Percentiles rank a stretch among this genome's conserved stretches.
These are phyloP conservation scores for Sibirionetta formosa DNA, from an alignment of 2,797 vertebrate species.

Conservation along the genomic window DNA sequence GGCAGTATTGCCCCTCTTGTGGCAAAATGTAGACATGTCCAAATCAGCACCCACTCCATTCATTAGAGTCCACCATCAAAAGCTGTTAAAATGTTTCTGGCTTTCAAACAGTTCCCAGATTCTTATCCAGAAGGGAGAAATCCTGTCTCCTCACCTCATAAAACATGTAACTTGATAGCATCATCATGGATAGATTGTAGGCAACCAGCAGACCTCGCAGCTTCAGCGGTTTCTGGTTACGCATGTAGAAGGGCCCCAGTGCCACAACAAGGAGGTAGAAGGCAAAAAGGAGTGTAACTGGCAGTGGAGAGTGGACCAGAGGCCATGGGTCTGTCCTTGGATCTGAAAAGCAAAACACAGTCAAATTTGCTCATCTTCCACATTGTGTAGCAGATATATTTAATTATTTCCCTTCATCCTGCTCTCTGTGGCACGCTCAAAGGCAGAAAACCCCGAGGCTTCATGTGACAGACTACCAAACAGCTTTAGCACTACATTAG, in stretches of 20 bases:
- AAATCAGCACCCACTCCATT: background rate
- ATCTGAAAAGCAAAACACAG: slow-evolving; percentile 73
- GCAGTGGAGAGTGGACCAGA: slow-evolving; percentile 81
- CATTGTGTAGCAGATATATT: rapidly evolving
- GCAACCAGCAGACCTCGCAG: slow-evolving; percentile 76
- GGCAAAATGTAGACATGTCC: background rate
- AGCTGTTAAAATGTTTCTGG: background rate
- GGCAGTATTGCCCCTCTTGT: background rate
- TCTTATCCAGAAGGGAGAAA: background rate
- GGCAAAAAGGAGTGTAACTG: slow-evolving; percentile 77
- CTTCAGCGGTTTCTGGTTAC: slow-evolving; percentile 55
- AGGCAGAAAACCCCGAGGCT: background rate
- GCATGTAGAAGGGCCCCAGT: slow-evolving; percentile 76
- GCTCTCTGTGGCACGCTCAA: rapidly evolving
- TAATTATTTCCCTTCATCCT: background rate
- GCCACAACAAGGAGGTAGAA: slow-evolving; percentile 78
- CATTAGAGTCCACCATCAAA: background rate
- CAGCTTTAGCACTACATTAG: background rate
- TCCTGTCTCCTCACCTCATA: slow-evolving; percentile 78
- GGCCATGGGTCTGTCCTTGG: slow-evolving; percentile 84
- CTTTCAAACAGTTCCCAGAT: background rate
- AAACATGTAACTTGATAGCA: slow-evolving; percentile 83
- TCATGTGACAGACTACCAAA: background rate
- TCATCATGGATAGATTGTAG: slow-evolving; percentile 82
- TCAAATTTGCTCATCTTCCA: background rate